Conservation (phyloP, 2,797 vertebrate species). For the Telmatherina bonti region DNA sequence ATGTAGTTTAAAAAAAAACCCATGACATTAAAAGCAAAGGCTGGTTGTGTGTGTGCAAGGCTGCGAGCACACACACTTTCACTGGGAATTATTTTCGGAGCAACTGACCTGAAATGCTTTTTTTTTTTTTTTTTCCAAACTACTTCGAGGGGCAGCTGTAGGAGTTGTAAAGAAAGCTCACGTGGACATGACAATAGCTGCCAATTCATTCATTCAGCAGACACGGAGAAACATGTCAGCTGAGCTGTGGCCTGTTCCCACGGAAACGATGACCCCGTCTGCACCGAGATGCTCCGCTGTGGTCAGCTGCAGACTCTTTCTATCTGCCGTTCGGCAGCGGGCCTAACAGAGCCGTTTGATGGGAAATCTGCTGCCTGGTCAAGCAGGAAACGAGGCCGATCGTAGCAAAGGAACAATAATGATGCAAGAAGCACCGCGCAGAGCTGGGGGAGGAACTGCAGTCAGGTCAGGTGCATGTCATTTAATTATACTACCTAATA, state of each 20-base stretch:
- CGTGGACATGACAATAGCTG: not conserved
- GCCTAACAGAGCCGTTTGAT: no score
- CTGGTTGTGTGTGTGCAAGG: slow-evolving; percentile 3
- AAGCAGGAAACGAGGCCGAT: not conserved
- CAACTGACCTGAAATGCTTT: no score
- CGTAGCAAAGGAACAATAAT: not conserved
- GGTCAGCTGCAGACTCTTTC: not conserved
- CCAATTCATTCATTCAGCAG: not conserved
- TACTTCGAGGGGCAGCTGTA: not conserved
- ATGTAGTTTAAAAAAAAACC: not conserved
- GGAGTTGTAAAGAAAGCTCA: not conserved
- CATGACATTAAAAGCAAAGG: not conserved
- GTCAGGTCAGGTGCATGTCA: not conserved
- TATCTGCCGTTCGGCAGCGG: not conserved
- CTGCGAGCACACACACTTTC: not conserved
- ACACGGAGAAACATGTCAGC: not conserved
- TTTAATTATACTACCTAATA: not conserved
- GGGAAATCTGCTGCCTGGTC: not conserved
- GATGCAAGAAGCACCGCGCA: not conserved
- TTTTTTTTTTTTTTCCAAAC: not conserved
- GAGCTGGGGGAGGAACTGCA: not conserved
- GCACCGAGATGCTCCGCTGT: not conserved
- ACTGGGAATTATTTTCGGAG: not conserved
- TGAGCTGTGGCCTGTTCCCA: slow-evolving; percentile 5
- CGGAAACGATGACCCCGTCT: not conserved